These are phyloP conservation scores for Drosophila kambysellisi DNA, from an alignment of 2,888 invertebrate genomes.

Conservation along the genomic window DNA sequence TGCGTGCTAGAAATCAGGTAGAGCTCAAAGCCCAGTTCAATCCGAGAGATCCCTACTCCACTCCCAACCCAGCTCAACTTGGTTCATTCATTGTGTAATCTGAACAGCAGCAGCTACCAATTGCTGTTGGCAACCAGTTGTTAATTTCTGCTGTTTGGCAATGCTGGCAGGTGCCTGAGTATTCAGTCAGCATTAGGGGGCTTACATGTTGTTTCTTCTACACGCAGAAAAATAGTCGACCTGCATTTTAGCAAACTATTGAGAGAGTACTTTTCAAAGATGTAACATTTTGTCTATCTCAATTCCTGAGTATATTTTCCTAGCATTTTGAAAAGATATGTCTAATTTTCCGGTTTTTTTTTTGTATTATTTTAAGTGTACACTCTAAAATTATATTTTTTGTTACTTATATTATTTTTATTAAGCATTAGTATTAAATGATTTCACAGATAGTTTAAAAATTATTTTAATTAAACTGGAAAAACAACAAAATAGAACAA, in stretches of 20 bases:
- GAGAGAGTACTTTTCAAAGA: neutral
- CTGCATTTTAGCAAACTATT: neutral
- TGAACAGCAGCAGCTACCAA: conserved; percentile 23
- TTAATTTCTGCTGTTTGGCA: conserved; percentile 68
- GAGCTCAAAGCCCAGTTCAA: neutral
- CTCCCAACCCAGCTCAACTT: conserved; percentile 8
- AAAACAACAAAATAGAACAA: neutral
- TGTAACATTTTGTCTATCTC: fast-evolving
- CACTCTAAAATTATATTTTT: neutral
- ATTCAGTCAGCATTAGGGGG: conserved; percentile 26
- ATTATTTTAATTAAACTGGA: neutral
- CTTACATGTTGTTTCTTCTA: conserved; percentile 6
- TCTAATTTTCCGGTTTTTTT: fast-evolving
- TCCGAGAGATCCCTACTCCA: conserved; percentile 13
- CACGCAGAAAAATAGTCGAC: neutral
- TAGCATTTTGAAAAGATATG: neutral
- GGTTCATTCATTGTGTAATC: conserved; percentile 67
- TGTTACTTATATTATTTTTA: neutral
- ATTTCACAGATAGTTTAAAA: neutral
- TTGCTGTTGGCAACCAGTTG: conserved; percentile 65
- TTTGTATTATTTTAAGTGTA: too few relatives aligned
- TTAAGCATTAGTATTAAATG: neutral
- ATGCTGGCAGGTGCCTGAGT: conserved; percentile 55
- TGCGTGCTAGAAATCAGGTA: conserved; percentile 48
- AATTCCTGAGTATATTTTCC: neutral